These are phyloP conservation scores for Takifugu rubripes DNA, from an alignment of 2,797 vertebrate species.

Conservation along the genomic window DNA sequence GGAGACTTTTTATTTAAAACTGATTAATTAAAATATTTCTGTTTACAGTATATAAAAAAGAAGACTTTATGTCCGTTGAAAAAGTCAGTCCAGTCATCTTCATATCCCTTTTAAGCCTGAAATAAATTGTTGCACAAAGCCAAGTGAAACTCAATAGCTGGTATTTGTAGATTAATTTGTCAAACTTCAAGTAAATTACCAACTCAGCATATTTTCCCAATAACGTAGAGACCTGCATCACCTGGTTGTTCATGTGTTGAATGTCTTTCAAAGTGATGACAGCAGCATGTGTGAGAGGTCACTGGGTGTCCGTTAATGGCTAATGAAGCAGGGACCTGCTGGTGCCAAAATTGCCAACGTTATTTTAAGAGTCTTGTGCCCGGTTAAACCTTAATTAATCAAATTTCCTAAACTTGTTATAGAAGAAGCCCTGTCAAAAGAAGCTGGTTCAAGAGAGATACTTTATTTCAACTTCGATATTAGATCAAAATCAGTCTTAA, in stretches of 20 bases:
- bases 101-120: no score
- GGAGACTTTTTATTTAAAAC: no score
- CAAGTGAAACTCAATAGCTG: no score
- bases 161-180: no score
- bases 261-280: slow-evolving; percentile 13
- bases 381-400: slow-evolving; percentile 67
- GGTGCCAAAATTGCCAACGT: slow-evolving; percentile 50
- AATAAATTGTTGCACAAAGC: no score
- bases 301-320: slow-evolving; percentile 9
- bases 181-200: no score
- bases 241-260: neutral
- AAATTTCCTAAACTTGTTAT: slow-evolving; percentile 64
- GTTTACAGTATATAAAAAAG: no score
- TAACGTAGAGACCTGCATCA: neutral
- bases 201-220: neutral
- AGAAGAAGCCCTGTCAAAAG: slow-evolving; percentile 25
- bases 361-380: slow-evolving; percentile 46
- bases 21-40: no score
- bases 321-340: slow-evolving; percentile 22
- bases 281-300: slow-evolving; percentile 26
- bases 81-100: no score
- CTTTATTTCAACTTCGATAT: slow-evolving; percentile 12
- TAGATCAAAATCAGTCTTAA: slow-evolving; percentile 21
- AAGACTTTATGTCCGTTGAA: no score
- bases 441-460: slow-evolving; percentile 42